Evolutionary conservation across 2,888 invertebrate genomes (phyloP).

Genomic region (Eupsilia transversa): DNA sequence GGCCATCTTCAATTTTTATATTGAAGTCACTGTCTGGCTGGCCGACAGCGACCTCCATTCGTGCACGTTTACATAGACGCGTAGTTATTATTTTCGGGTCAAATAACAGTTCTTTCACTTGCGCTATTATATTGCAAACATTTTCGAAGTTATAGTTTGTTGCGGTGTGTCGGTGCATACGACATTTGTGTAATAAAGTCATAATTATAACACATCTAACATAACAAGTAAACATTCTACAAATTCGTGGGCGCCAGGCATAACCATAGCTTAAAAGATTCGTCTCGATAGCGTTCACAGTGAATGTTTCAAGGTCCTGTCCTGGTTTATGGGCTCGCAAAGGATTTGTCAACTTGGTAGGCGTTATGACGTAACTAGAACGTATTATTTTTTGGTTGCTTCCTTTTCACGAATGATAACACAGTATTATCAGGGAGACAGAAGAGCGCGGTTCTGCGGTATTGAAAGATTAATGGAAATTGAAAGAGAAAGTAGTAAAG

Average conservation of each 20-base stretch:
- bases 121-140: conserved; percentile 56
- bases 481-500: conserved; percentile 45
- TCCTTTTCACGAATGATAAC: conserved; percentile 40
- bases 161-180: conserved; percentile 27
- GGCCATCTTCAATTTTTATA: conserved; percentile 35
- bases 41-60: conserved; percentile 51
- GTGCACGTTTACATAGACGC: conserved; percentile 58
- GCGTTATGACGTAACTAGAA: conserved; percentile 84
- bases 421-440: neutral
- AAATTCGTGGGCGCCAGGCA: conserved; percentile 83
- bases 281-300: conserved; percentile 87
- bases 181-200: conserved; percentile 24
- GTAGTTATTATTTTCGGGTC: conserved; percentile 65
- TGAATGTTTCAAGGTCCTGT: conserved; percentile 90
- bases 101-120: conserved; percentile 66
- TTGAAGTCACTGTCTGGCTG: conserved; percentile 5
- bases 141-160: conserved; percentile 22
- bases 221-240: conserved; percentile 64
- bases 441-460: neutral
- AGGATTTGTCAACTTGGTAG: conserved; percentile 88
- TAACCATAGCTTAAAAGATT: conserved; percentile 83
- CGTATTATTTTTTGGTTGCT: conserved; percentile 72
- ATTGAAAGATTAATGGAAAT: conserved; percentile 19
- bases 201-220: conserved; percentile 44
- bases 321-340: conserved; percentile 85